Base-by-base conservation (phyloP, 2,888 invertebrate genomes). In the Siphlonurus alternatus region DNA sequence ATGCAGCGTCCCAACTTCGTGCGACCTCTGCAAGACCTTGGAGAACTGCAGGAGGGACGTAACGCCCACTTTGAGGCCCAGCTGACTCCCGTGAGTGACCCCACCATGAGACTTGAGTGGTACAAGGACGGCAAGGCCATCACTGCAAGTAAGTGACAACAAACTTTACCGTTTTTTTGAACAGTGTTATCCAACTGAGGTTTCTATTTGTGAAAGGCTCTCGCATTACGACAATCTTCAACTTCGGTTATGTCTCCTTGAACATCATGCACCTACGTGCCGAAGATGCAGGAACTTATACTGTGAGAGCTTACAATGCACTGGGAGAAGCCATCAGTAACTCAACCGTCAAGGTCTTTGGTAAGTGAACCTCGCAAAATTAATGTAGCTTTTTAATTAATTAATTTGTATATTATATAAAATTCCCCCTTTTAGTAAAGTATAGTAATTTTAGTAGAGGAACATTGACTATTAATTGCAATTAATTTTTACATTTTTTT, bases 171-270 rank as follows among this genome's bases (percentile, higher is more conserved):
- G 38, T 38, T 38, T 38, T 38, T 38, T 5, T 38, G 5, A 38
- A 38, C 15, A 38, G 15, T 38, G 15, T 38, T 38, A 38, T 15
- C 7, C 38, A 38, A 38, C 15, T 38, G 15, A 10, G 5, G 15
- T 20, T 59, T 59, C n/a, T 10, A 59, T 22, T 61, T 7, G 53
- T 64, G 67, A 23, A 66, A 78, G 79, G 79, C 80, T 94, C 95
- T 76, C 87, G 96, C 80, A 95, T 94, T 80, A 92, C 92, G 76
- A 93, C 94, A 76, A 92, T 93, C 83, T 93, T 93, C 85, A 97
- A 96, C 86, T 96, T 97, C 85, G 96, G 96, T 76, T 95, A 95
- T 84, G 95, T 96, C 81, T 93, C 94, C 80, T 88, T 97, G 74
- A 96, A 96, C 80, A 95, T 98, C 78, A 83, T 94, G 87, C 95